Base-by-base conservation (phyloP, 2,113 vertebrate genomes). In the Odobenus rosmarus region DNA sequence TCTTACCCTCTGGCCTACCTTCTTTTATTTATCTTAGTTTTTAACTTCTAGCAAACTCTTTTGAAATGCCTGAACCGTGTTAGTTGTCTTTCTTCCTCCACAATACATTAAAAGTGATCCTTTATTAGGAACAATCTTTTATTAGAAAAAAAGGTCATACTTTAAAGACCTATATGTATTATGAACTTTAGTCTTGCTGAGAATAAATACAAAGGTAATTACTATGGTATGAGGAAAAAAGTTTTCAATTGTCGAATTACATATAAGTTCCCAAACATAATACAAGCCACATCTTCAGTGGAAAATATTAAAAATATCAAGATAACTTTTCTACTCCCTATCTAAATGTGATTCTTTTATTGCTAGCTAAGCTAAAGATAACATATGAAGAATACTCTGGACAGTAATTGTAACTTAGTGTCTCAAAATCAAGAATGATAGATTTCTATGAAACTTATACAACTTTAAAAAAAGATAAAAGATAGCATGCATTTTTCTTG, bases 401-500 rank as follows among this genome's bases (percentile, higher is more conserved):
- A 49, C 6, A 69, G 53, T 71, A 57, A 49, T 57, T 74, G n/a
- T 86, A 72, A 33, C 57, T 80, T 49, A 53, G 76, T 36, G 8
- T 71, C n/a, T 91, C 62, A 36, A 83, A 94, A 80, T 86, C 61
- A 82, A 97, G 69, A 96, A 87, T 57, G 26, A 79, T 42, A 16
- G n/a, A 69, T n/a, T 92, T 90, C 89, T 88, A 33, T 62, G 46
- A 95, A 76, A 85, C 36, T 53, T 81, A 72, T 18, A 69, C 46
- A 4, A 76, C 24, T 95, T 90, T 81, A 36, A 59, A 87, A 64
- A 31, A 28, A 81, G 18, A 76, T 53, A 31, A 74, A 77, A 67
- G 51, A 39, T 85, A 46, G 72, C 11, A 79, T 72, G 72, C 11
- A 79, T 72, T 84, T 71, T 84, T 74, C 57, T 85, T 88, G 36